These are phyloP conservation scores for Dynastes hyllus DNA, from an alignment of 2,888 invertebrate genomes.

Conservation along the genomic window DNA sequence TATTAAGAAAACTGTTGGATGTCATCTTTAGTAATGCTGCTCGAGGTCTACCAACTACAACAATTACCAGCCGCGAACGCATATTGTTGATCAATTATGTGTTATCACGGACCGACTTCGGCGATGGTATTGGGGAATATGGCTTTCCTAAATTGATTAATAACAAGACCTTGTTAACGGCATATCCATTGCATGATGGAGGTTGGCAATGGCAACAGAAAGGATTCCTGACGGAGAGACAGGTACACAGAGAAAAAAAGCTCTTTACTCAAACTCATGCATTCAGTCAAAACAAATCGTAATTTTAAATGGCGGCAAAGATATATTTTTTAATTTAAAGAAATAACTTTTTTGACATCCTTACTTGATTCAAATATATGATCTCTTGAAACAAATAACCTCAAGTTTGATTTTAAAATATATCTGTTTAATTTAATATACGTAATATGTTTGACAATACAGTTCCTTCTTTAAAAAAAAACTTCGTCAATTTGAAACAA, in stretches of 20 bases:
- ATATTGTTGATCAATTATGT: constrained; percentile 64
- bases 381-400: no score
- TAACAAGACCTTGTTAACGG: constrained; percentile 62
- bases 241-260: constrained; percentile 59
- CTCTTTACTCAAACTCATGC: no score
- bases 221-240: constrained; percentile 66
- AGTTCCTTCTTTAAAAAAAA: no score
- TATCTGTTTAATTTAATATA: no score
- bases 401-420: no score
- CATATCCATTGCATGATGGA: constrained; percentile 68
- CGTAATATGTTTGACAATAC: no score
- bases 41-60: constrained; percentile 54
- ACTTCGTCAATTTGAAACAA: no score
- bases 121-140: constrained; percentile 58
- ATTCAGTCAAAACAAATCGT: no score
- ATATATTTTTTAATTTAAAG: no score
- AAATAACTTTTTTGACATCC: no score
- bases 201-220: constrained; percentile 62
- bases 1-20: background rate
- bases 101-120: constrained; percentile 62
- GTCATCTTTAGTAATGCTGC: constrained; percentile 53
- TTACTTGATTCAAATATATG: no score
- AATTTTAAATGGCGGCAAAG: no score
- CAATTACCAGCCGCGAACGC: constrained; percentile 64
- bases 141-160: constrained; percentile 63